A percentile compares a stretch with the other conserved stretches of the same genome.
These are phyloP conservation scores for Phyllopteryx taeniolatus DNA, from an alignment of 2,113 vertebrate genomes.

Conservation along the genomic window DNA sequence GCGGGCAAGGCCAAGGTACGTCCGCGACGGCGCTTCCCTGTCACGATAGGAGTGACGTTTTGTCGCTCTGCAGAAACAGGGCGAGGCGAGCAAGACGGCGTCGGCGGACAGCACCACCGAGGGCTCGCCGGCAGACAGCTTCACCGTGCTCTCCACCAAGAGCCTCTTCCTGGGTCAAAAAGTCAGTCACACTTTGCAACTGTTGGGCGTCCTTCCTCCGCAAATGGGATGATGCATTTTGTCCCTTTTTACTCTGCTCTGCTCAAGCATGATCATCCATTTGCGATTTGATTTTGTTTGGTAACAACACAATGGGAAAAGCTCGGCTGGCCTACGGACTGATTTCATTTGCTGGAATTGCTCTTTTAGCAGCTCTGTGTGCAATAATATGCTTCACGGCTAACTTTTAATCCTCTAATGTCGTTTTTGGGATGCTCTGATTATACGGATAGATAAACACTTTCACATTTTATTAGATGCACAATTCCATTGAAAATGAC, in stretches of 20 bases:
- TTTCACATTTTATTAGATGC: not conserved
- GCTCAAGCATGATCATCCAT: not conserved
- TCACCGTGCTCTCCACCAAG: slow-evolving; percentile 96
- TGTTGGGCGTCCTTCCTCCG: not conserved
- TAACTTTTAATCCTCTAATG: not conserved
- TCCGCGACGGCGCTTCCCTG: not conserved
- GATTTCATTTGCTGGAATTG: not conserved
- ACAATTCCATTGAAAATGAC: not conserved
- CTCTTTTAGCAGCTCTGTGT: not conserved
- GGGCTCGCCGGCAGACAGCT: slow-evolving; percentile 85
- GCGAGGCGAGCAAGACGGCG: slow-evolving; percentile 90
- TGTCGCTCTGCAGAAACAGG: slow-evolving; percentile 77
- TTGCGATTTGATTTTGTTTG: not conserved
- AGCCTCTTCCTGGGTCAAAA: slow-evolving; percentile 98
- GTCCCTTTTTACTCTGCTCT: not conserved
- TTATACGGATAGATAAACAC: too few species aligned
- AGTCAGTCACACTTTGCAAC: slow-evolving; percentile 69
- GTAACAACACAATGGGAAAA: not conserved
- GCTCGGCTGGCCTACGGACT: not conserved
- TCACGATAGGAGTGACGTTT: not conserved
- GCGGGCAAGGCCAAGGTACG: slow-evolving; percentile 85
- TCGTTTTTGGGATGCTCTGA: not conserved
- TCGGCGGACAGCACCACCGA: slow-evolving; percentile 95
- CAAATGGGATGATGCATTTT: not conserved
- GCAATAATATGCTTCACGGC: not conserved